Conservation (phyloP, 2,113 vertebrate genomes). For the Rhinichthys klamathensis region DNA sequence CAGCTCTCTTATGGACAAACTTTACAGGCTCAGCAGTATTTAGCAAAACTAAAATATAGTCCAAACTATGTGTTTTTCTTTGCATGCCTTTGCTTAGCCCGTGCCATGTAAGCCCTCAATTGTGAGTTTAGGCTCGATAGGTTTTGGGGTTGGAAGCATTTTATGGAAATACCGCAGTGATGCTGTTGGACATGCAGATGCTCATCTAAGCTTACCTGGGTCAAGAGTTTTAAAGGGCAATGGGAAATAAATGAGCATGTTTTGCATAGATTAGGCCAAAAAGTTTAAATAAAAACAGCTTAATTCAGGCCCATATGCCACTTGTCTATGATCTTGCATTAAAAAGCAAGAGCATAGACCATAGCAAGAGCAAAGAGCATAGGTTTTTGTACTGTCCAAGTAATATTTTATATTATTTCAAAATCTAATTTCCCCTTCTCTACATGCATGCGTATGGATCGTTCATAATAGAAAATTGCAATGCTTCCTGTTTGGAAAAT, state of each 20-base stretch:
- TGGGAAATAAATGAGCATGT: constrained; percentile 53
- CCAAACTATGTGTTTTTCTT: constrained; percentile 48
- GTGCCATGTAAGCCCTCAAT: constrained; percentile 54
- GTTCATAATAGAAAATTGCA: neutral
- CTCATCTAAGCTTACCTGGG: constrained; percentile 65
- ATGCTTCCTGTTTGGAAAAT: neutral
- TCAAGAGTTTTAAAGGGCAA: constrained; percentile 61
- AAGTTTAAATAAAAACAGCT: neutral
- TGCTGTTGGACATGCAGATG: constrained; percentile 61
- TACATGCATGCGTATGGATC: neutral
- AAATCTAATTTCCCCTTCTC: neutral
- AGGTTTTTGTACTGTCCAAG: too few relatives aligned
- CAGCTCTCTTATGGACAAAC: neutral
- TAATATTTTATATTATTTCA: too few relatives aligned
- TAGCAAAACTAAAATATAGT: constrained; percentile 37
- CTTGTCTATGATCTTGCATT: neutral
- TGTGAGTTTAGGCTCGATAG: constrained; percentile 66
- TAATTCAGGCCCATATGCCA: neutral
- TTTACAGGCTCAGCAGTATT: constrained; percentile 26
- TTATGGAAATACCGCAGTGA: constrained; percentile 63
- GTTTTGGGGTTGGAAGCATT: constrained; percentile 64
- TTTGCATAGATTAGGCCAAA: constrained; percentile 31
- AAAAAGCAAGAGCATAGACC: neutral
- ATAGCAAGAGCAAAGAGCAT: too few relatives aligned
- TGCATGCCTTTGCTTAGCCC: constrained; percentile 32